These are phyloP conservation scores for Patiria pectinifera DNA, from an alignment of 53 echinoderm and acorn worm species.

Conservation along the genomic window DNA sequence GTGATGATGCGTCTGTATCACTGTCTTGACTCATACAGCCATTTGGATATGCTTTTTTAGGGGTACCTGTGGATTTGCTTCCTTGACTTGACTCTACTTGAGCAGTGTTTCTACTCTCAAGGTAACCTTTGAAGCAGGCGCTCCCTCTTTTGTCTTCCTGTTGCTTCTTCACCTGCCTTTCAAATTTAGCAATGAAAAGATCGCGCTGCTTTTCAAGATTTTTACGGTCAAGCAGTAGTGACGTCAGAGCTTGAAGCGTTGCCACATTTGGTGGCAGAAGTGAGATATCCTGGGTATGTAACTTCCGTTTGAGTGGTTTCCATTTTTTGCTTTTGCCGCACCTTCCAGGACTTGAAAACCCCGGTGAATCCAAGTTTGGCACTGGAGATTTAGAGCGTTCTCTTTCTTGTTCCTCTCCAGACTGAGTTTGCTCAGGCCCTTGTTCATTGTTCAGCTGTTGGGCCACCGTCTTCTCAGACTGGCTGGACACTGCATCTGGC, in stretches of 20 bases:
- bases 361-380: background rate
- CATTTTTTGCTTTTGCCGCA: background rate
- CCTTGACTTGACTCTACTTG: conserved; percentile 11
- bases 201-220: conserved; percentile 37
- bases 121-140: conserved; percentile 38
- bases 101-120: conserved; percentile 19
- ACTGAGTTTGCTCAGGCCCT: background rate
- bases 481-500: background rate
- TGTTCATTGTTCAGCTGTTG: background rate
- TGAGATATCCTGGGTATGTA: conserved; percentile 30
- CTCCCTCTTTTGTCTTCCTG: background rate
- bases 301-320: conserved; percentile 10
- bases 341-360: background rate
- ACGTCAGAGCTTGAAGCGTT: conserved; percentile 54
- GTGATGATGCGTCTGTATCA: background rate
- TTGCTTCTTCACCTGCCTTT: background rate
- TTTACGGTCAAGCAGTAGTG: conserved; percentile 56
- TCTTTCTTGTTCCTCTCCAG: background rate
- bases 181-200: background rate
- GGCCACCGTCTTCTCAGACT: background rate
- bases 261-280: conserved; percentile 68
- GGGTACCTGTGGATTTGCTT: background rate
- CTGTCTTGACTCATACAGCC: background rate
- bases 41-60: background rate
- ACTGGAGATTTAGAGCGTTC: background rate